Conservation (phyloP, 2,888 invertebrate genomes). For the Drosophila multiciliata region DNA sequence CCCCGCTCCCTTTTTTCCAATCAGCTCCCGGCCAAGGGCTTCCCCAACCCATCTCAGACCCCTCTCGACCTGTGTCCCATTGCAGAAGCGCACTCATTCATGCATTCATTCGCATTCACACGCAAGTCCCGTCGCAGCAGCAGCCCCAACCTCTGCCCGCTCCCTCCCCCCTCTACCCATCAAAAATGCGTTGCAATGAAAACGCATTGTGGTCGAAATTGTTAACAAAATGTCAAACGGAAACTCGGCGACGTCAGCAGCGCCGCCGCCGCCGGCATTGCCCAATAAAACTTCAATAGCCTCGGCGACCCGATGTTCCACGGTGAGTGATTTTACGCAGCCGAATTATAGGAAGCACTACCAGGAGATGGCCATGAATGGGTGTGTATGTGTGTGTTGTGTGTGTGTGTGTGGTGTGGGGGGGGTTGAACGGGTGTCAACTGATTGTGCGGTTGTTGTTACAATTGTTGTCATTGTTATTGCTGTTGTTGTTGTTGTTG, state of each 20-base stretch:
- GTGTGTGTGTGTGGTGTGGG: not conserved
- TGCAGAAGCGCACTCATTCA: slow-evolving; percentile 65
- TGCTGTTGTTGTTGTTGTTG: slow-evolving; percentile 38
- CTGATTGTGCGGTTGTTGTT: slow-evolving; percentile 77
- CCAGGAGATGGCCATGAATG: not conserved
- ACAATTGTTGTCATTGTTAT: slow-evolving; percentile 73
- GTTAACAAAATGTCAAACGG: slow-evolving; percentile 81
- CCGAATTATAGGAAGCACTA: slow-evolving; percentile 56
- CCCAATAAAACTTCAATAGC: slow-evolving; percentile 78
- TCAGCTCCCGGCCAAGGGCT: slow-evolving; percentile 1
- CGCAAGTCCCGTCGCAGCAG: slow-evolving; percentile 49
- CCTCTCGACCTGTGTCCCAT: slow-evolving; percentile 30
- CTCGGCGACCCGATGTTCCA: slow-evolving; percentile 51
- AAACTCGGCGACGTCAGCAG: slow-evolving; percentile 55
- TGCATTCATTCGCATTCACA: slow-evolving; percentile 76
- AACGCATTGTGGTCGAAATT: slow-evolving; percentile 80
- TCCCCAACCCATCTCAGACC: not conserved
- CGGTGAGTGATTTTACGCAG: slow-evolving; percentile 71
- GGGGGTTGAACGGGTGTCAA: slow-evolving; percentile 44
- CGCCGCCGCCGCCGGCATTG: slow-evolving; percentile 40
- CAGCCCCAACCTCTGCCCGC: not conserved
- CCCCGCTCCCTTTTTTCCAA: not conserved
- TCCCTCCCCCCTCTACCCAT: slow-evolving; percentile 1
- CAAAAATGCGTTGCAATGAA: slow-evolving; percentile 60
- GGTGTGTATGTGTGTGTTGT: no score